Evolutionary conservation across 2,888 invertebrate genomes (phyloP), one percentile per base, ranked within the genome.

Genomic region (Hipparchia sbordonii): DNA sequence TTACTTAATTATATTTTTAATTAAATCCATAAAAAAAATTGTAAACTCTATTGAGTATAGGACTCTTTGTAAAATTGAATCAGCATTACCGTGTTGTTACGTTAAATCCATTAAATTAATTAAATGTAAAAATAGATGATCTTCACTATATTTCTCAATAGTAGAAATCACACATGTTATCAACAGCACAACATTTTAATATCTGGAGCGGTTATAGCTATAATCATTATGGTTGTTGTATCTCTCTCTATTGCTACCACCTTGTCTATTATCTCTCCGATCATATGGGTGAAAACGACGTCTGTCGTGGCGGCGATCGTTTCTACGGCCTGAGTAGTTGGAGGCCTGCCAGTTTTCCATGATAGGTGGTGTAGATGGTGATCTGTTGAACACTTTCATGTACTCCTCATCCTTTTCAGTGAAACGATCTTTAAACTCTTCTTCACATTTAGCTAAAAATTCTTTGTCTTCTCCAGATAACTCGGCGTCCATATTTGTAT

Each of bases 401-500:
- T 95, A 96, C 69, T 95, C 95, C 63, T 89, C 89, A 87, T 96
- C 96, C 7, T 95, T 92, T 52, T 95, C 95, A 56, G 96, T 95
- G 79, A 90, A 96, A 76, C 96, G 95, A 74, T 94, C 87, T 78
- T 94, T 93, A 67, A 96, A 94, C 82, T 95, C 95, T 74, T 94
- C 93, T 80, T 96, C 96, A 82, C 95, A 96, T 82, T 94, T 92
- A 6, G 91, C 93, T 69, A 96, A 81, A 79, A 96, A 96, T 63
- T 94, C 93, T 69, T 93, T 84, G 77, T 96, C 95, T 79, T 95
- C 94, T 33, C 90, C 90, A 10, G 95, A 95, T 52, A 95, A 82
- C 70, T 78, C 78, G 66, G 86, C 85, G 65, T 88, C 77, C 89
- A 89, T 72, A 72, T 81, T 69, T 71, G 63, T 67, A 63, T 70